A percentile compares a stretch with the other conserved stretches of the same genome.
Evolutionary conservation across 2,888 invertebrate genomes (phyloP).

Genomic region (Luperina nickerlii): DNA sequence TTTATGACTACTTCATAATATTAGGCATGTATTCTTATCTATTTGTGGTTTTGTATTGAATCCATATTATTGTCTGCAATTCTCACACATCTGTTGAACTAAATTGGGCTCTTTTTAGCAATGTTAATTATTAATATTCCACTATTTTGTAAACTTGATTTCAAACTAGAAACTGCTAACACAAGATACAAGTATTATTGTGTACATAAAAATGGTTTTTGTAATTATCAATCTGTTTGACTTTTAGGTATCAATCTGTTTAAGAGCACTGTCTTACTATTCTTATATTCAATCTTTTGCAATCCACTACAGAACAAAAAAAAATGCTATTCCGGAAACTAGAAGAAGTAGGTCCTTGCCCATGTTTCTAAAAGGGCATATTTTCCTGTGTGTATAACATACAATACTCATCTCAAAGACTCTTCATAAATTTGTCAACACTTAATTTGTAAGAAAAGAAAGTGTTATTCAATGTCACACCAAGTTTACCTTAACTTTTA

Average conservation of each 20-base stretch:
- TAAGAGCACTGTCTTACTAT: neutral
- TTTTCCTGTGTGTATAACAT: neutral
- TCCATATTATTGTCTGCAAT: neutral
- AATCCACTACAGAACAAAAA: neutral
- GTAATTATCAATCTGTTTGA: neutral
- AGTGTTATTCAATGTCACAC: constrained; percentile 9
- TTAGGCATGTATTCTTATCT: neutral
- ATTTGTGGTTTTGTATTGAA: neutral
- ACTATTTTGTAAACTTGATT: neutral
- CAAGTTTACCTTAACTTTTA: constrained; percentile 25
- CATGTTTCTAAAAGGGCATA: neutral
- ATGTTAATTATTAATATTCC: neutral
- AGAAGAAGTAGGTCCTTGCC: neutral
- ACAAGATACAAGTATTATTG: neutral
- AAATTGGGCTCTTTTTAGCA: neutral
- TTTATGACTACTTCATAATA: neutral
- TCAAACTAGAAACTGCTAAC: neutral
- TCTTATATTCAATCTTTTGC: neutral
- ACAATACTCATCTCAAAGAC: neutral
- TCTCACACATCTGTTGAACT: neutral
- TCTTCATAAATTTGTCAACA: constrained; percentile 6
- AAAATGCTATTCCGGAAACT: neutral
- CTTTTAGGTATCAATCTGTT: neutral
- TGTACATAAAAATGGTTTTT: neutral
- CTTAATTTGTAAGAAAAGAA: neutral